These are phyloP conservation scores for Dysmachus trigonus DNA, from an alignment of 2,888 invertebrate species.

Conservation along the genomic window DNA sequence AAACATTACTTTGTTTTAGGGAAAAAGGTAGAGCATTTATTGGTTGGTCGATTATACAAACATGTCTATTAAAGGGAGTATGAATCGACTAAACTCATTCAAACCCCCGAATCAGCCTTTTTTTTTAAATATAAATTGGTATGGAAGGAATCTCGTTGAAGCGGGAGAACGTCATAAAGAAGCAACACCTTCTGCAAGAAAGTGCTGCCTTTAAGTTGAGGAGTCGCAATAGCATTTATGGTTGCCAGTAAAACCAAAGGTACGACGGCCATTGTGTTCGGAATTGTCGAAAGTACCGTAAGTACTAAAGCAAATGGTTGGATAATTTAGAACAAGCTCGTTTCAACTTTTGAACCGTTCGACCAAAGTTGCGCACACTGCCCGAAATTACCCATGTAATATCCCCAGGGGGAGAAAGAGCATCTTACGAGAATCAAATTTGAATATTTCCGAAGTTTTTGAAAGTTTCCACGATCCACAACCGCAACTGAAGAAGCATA, in stretches of 20 bases:
- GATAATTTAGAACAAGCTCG: neutral
- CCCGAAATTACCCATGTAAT: neutral
- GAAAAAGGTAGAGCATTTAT: neutral
- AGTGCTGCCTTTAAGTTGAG: neutral
- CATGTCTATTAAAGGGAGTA: neutral
- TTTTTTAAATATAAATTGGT: neutral
- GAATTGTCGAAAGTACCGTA: neutral
- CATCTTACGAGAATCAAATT: neutral
- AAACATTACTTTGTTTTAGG: neutral
- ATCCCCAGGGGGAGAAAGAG: neutral
- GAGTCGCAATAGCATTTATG: neutral
- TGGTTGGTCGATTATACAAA: neutral
- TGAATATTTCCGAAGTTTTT: neutral
- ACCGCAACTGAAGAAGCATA: neutral
- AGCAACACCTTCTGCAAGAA: neutral
- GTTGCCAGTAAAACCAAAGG: neutral
- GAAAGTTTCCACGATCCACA: neutral
- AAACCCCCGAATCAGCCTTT: neutral
- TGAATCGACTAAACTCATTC: neutral
- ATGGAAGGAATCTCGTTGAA: neutral
- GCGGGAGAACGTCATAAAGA: neutral
- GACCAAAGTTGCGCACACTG: neutral
- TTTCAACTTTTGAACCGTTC: neutral
- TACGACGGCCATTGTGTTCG: neutral
- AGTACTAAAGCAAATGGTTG: neutral